A percentile compares a stretch with the other conserved stretches of the same genome.
These are phyloP conservation scores for Drosophila pegasa DNA, from an alignment of 2,888 invertebrate genomes.

Conservation along the genomic window DNA sequence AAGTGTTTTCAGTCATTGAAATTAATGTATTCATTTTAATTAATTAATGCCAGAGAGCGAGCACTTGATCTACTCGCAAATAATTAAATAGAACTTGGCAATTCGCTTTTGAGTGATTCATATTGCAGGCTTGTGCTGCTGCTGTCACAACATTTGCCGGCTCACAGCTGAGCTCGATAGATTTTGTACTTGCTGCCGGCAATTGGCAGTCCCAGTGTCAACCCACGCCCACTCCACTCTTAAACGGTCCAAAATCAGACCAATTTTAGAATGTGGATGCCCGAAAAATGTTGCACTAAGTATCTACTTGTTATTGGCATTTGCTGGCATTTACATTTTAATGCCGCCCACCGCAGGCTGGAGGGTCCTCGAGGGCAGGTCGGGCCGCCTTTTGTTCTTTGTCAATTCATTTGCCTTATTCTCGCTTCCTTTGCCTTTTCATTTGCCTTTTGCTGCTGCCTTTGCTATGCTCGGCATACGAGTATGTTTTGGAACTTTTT, in stretches of 20 bases:
- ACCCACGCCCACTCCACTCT: too few species aligned
- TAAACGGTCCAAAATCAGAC: slow-evolving; percentile 2
- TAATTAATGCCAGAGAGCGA: slow-evolving; percentile 1
- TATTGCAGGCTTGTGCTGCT: background rate
- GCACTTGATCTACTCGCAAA: background rate
- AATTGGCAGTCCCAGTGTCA: slow-evolving; percentile 3
- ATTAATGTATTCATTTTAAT: slow-evolving; percentile 14
- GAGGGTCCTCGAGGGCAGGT: slow-evolving; percentile 13
- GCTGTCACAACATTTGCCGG: background rate
- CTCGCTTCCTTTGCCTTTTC: slow-evolving; percentile 23
- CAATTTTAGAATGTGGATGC: slow-evolving; percentile 12
- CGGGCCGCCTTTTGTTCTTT: slow-evolving; percentile 62
- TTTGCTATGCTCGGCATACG: slow-evolving; percentile 11
- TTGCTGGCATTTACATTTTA: slow-evolving; percentile 68
- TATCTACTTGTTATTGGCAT: slow-evolving; percentile 66
- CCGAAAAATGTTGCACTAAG: slow-evolving; percentile 57
- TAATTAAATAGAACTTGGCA: slow-evolving; percentile 10
- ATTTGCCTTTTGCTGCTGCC: slow-evolving; percentile 20
- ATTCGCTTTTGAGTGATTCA: slow-evolving; percentile 20
- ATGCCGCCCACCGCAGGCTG: slow-evolving; percentile 50
- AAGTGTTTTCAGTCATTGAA: background rate
- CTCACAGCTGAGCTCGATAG: slow-evolving; percentile 6
- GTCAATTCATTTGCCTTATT: slow-evolving; percentile 63
- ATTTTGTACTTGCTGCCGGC: slow-evolving; percentile 33
- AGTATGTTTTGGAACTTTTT: slow-evolving; percentile 50